phyloP scores from a whole-genome alignment of 2,113 vertebrate genomes.

The Fregata magnificens region DNA sequence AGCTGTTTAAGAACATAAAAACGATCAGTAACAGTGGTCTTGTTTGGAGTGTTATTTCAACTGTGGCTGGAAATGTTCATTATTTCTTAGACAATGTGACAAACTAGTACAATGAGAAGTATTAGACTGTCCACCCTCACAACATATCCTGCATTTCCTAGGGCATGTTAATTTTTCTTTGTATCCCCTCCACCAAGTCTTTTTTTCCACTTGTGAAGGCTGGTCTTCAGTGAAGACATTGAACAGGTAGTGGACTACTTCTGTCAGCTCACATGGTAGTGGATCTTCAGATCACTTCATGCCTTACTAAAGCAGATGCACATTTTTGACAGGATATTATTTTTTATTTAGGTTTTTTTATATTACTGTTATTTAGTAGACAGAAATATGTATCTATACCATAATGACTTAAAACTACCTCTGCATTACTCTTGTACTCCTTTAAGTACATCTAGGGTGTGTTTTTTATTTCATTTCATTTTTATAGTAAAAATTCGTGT shows the following conservation, averaged over 20 bases:
- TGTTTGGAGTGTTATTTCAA: not conserved
- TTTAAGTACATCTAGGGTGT: not conserved
- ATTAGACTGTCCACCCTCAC: not conserved
- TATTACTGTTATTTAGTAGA: not conserved
- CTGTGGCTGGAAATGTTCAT: not conserved
- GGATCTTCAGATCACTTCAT: not conserved
- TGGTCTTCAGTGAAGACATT: not conserved
- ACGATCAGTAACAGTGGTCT: not conserved
- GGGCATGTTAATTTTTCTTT: not conserved
- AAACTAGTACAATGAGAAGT: not conserved
- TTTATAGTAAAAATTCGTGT: not conserved
- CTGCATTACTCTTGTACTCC: not conserved
- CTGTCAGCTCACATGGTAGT: not conserved
- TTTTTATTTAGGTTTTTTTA: not conserved
- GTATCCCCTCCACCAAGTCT: not conserved
- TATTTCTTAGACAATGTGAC: not conserved
- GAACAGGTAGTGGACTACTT: not conserved
- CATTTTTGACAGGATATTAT: not conserved
- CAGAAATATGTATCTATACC: not conserved
- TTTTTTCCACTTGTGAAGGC: not conserved
- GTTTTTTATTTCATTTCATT: not conserved
- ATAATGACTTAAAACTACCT: not conserved
- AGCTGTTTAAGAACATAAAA: not conserved
- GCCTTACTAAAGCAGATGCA: not conserved
- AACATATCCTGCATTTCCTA: not conserved